These are phyloP conservation scores for Erebia epiphron DNA, from an alignment of 2,888 invertebrate genomes.

Conservation along the genomic window DNA sequence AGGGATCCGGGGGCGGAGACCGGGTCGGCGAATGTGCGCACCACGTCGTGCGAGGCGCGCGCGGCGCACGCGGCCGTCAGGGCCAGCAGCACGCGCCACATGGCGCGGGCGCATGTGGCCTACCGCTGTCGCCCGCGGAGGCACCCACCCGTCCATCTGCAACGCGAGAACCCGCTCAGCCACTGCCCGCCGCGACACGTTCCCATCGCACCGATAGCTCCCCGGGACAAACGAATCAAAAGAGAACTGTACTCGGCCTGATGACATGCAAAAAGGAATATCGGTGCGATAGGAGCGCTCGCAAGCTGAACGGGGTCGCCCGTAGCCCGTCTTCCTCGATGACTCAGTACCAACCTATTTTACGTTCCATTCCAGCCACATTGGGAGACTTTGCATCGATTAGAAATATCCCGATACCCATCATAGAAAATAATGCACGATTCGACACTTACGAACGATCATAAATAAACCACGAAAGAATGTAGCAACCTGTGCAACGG, in stretches of 20 bases:
- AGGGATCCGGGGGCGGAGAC: slow-evolving; percentile 85
- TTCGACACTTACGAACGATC: slow-evolving; percentile 32
- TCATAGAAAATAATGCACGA: slow-evolving; percentile 22
- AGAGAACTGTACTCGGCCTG: neutral
- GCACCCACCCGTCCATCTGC: slow-evolving; percentile 74
- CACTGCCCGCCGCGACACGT: slow-evolving; percentile 68
- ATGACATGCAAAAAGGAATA: slow-evolving; percentile 58
- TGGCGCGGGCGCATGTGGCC: slow-evolving; percentile 79
- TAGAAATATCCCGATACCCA: slow-evolving; percentile 13
- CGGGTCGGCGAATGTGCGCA: slow-evolving; percentile 86
- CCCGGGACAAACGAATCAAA: slow-evolving; percentile 46
- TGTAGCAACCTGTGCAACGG: slow-evolving; percentile 44
- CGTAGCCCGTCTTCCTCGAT: slow-evolving; percentile 67
- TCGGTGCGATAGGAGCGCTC: slow-evolving; percentile 79
- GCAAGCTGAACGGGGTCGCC: slow-evolving; percentile 68
- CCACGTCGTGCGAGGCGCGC: slow-evolving; percentile 85
- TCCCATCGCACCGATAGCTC: slow-evolving; percentile 78
- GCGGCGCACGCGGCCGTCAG: slow-evolving; percentile 81
- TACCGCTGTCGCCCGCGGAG: slow-evolving; percentile 72
- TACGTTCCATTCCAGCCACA: slow-evolving; percentile 39
- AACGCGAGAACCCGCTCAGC: slow-evolving; percentile 80
- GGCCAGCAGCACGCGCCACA: slow-evolving; percentile 83
- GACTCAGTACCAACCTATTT: slow-evolving; percentile 68
- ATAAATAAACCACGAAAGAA: slow-evolving; percentile 38
- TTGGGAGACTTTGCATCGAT: slow-evolving; percentile 22